Percentiles rank a stretch among this genome's conserved stretches.
Evolutionary conservation across 2,888 invertebrate genomes (phyloP).

Genomic region (Eupithecia abbreviata): DNA sequence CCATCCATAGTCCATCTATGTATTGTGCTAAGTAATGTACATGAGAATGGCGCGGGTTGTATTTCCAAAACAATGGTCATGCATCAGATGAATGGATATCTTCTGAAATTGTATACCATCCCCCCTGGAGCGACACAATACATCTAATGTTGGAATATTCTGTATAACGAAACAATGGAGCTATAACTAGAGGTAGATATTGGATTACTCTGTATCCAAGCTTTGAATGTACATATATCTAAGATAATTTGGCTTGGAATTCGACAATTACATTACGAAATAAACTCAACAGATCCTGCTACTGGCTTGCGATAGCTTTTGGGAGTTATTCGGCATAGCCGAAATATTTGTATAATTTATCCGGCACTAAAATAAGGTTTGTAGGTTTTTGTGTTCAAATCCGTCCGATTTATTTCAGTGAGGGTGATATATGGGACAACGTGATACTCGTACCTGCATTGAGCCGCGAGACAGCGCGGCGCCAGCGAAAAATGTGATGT

Average conservation of each 20-base stretch:
- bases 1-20: not conserved
- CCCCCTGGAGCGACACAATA: not conserved
- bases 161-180: not conserved
- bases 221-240: not conserved
- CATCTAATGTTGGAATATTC: not conserved
- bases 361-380: not conserved
- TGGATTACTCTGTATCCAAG: not conserved
- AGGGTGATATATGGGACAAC: constrained; percentile 64
- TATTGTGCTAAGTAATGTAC: not conserved
- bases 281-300: not conserved
- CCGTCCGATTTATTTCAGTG: constrained; percentile 41
- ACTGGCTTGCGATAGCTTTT: not conserved
- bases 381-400: constrained; percentile 41
- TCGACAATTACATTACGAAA: not conserved
- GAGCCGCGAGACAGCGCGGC: constrained; percentile 64
- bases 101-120: not conserved
- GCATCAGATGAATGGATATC: not conserved
- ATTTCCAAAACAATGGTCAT: not conserved
- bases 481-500: constrained; percentile 55
- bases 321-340: not conserved
- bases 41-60: not conserved
- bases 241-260: not conserved
- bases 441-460: constrained; percentile 57
- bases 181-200: not conserved
- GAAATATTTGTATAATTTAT: not conserved